phyloP scores from a whole-genome alignment of 2,888 invertebrate genomes.

The Cheilosia variabilis region DNA sequence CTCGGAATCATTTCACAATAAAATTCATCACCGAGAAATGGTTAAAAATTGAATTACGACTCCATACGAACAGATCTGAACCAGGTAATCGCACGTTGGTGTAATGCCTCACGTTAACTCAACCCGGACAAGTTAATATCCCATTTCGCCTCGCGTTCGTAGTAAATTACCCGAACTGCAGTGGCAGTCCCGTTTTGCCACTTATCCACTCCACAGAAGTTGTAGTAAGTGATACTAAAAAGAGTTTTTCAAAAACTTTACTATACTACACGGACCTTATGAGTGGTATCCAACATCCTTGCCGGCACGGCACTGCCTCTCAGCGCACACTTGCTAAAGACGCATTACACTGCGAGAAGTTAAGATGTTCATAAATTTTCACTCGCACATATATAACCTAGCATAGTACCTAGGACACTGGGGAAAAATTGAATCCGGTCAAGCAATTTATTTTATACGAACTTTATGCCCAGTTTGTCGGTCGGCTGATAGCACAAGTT shows the following conservation, averaged over 20 bases:
- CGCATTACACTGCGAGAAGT: slow-evolving; percentile 57
- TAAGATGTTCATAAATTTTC: slow-evolving; percentile 67
- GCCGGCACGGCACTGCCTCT: not conserved
- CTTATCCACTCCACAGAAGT: slow-evolving; percentile 51
- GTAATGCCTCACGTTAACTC: slow-evolving; percentile 43
- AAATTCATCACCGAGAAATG: not conserved
- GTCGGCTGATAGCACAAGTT: not conserved
- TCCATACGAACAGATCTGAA: not conserved
- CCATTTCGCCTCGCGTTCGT: slow-evolving; percentile 56
- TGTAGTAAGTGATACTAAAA: slow-evolving; percentile 54
- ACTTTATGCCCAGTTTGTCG: slow-evolving; percentile 29
- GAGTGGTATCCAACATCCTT: slow-evolving; percentile 17
- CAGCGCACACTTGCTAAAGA: slow-evolving; percentile 30
- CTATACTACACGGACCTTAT: slow-evolving; percentile 46
- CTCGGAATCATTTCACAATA: no score
- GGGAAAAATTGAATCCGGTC: slow-evolving; percentile 60
- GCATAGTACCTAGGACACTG: slow-evolving; percentile 29
- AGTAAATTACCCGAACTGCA: slow-evolving; percentile 54
- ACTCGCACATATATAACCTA: not conserved
- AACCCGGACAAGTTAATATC: slow-evolving; percentile 51
- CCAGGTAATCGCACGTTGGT: slow-evolving; percentile 26
- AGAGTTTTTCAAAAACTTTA: slow-evolving; percentile 53
- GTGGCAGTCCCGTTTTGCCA: slow-evolving; percentile 29
- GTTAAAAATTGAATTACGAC: not conserved
- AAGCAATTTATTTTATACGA: slow-evolving; percentile 60